Conservation (phyloP, 2,113 vertebrate genomes). For the Microtus pennsylvanicus region DNA sequence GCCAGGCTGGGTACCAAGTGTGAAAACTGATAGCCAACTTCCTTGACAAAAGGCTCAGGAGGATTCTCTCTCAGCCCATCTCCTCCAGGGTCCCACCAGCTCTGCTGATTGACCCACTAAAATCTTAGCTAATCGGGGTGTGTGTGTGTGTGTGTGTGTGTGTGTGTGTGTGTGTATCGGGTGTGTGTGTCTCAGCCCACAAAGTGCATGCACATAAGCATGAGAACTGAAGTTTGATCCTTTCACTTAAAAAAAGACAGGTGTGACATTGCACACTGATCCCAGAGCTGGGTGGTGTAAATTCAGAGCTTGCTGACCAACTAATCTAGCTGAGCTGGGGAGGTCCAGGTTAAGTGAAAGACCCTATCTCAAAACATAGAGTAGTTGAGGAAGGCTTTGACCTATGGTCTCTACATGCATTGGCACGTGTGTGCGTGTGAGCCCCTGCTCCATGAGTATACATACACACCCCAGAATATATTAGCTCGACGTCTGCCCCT, state of each 20-base stretch:
- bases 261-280: neutral
- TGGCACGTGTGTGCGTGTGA: no score
- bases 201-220: neutral
- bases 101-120: neutral
- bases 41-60: neutral
- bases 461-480: neutral
- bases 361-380: neutral
- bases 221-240: neutral
- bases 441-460: neutral
- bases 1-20: neutral
- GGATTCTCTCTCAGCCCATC: neutral
- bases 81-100: neutral
- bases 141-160: neutral
- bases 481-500: no score
- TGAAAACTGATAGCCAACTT: neutral
- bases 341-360: neutral
- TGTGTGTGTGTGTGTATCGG: no score
- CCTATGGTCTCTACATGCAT: neutral
- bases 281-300: no score
- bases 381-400: neutral
- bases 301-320: neutral
- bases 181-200: neutral
- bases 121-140: neutral
- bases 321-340: neutral
- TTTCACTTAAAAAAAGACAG: neutral